Evolutionary conservation across 2,113 vertebrate species (phyloP).

Genomic region (Raja brachyura): DNA sequence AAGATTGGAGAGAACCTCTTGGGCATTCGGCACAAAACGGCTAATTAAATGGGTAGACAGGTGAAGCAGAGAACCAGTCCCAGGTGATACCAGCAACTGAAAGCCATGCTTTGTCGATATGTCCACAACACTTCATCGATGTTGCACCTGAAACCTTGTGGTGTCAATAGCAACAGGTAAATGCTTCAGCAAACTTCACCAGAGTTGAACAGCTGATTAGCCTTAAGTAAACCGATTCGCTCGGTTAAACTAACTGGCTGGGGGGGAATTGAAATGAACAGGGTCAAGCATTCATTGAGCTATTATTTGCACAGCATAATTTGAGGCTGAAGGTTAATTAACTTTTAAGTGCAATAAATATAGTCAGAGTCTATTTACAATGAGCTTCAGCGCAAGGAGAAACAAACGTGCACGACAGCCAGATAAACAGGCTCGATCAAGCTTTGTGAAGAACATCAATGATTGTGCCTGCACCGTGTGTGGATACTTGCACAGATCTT

Average conservation of each 20-base stretch:
- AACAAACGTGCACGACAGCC: neutral
- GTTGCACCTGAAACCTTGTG: neutral
- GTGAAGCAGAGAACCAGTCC: neutral
- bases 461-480: neutral
- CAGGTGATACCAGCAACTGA: neutral
- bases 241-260: neutral
- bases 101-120: neutral
- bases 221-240: neutral
- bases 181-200: neutral
- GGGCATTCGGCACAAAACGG: neutral
- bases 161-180: neutral
- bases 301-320: neutral
- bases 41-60: neutral
- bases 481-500: too few species aligned
- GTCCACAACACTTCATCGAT: neutral
- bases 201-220: neutral
- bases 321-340: neutral
- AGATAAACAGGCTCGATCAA: neutral
- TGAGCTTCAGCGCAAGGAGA: neutral
- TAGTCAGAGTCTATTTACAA: neutral
- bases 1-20: neutral
- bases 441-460: neutral
- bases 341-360: neutral
- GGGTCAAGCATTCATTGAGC: neutral
- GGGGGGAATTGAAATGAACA: neutral